These are phyloP conservation scores for Laticauda colubrina DNA, from an alignment of 2,113 vertebrate genomes.

Conservation along the genomic window DNA sequence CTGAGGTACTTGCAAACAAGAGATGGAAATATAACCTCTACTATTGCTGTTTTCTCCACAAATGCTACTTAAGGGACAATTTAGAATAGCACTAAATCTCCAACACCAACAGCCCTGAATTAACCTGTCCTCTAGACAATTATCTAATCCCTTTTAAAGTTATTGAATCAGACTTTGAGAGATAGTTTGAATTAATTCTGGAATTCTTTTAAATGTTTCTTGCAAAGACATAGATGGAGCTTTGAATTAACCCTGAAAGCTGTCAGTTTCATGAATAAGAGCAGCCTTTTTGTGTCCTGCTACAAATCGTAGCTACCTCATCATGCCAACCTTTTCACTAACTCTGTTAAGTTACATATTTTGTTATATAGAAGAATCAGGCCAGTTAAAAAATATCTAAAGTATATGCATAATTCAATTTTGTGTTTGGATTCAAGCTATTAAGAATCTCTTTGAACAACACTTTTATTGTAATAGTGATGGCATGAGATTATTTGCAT, in stretches of 20 bases:
- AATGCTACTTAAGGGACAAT: background rate
- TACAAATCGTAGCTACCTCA: background rate
- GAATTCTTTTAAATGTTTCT: background rate
- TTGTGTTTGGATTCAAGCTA: background rate
- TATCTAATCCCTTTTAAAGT: background rate
- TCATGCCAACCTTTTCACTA: background rate
- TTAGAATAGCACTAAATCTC: background rate
- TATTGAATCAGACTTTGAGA: background rate
- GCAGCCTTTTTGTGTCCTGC: background rate
- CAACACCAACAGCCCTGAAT: background rate
- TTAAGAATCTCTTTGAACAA: background rate
- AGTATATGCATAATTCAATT: background rate
- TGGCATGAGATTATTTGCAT: conserved; percentile 16
- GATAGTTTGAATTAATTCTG: background rate
- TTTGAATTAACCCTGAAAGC: background rate
- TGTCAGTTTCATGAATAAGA: background rate
- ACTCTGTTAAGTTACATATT: background rate
- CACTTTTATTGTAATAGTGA: background rate
- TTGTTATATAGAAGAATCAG: background rate
- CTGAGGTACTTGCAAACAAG: background rate
- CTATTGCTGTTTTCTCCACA: background rate
- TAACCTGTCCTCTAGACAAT: background rate
- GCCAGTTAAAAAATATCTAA: background rate
- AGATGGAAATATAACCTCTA: background rate
- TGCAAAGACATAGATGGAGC: background rate